Evolutionary conservation across 2,888 invertebrate genomes (phyloP), one percentile per base, ranked within the genome.

Genomic region (Acronicta aceris): DNA sequence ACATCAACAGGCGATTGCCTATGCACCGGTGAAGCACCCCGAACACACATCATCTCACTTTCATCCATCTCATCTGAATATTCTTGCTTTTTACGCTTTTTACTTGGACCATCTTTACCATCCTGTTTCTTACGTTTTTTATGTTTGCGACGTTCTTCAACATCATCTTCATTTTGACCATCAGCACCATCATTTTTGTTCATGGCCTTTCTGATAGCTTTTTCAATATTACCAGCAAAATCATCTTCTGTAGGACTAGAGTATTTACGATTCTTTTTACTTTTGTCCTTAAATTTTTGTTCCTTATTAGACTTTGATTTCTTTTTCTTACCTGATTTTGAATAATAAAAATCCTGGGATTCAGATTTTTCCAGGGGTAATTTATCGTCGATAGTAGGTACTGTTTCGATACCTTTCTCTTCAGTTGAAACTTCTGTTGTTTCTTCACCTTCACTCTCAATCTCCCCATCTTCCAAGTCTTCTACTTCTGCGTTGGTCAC

Each of bases 381-480:
- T 70, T 78, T 77, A 49, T 87, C 86, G 33, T 81, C 76, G 2
- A 66, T 61, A 17, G 72, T 81, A 63, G 64, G 65, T 52, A 74
- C 62, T 62, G 57, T 61, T 80, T 89, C 80, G 76, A 84, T 71
- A 70, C 72, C 74, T 66, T 83, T 85, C 13, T 79, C 84, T 68
- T 89, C 86, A 66, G 76, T 79, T 60, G 80, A 76, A 77, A 71
- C 57, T 73, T 89, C 90, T 7, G 74, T 66, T 45, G 79, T 78
- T 71, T 93, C 93, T 78, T 95, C 95, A 36, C 94, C 95, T 70
- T 95, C 95, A 62, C 95, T 95, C 77, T 97, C 97, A 76, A 98
- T 98, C 90, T 98, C 98, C 49, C 98, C 98, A 85, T 98, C 98
- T 91, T 98, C 98, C 73, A 98, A 95, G 86, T 98, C 98, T 83